These are phyloP conservation scores for Hiodon alosoides DNA, from an alignment of 2,113 vertebrate genomes.

Conservation along the genomic window DNA sequence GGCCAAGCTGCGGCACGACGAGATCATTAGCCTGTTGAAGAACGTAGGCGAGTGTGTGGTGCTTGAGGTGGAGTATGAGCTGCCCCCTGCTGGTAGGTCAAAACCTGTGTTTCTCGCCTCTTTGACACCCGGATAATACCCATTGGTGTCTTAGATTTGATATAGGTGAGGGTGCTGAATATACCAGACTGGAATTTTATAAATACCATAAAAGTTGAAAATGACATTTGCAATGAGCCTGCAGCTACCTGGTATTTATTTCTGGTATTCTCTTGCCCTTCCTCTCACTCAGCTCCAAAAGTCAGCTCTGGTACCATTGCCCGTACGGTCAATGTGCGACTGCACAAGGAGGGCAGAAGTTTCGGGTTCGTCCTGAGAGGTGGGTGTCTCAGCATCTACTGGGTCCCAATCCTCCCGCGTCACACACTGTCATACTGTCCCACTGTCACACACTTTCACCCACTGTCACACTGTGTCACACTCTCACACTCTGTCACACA, in stretches of 20 bases:
- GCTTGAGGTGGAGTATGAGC: constrained; percentile 94
- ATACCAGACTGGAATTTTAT: too few species aligned
- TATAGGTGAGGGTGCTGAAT: too few species aligned
- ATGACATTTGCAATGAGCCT: too few species aligned
- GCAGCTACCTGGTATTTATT: neutral
- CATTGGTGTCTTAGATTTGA: neutral
- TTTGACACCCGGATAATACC: neutral
- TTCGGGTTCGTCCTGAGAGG: constrained; percentile 96
- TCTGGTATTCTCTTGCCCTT: constrained; percentile 25
- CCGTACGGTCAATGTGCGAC: constrained; percentile 86
- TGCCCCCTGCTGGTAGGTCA: constrained; percentile 78
- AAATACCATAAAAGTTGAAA: too few species aligned
- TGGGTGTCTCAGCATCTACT: constrained; percentile 36
- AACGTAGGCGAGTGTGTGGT: constrained; percentile 93
- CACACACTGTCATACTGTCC: too few species aligned
- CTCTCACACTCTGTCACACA: too few species aligned
- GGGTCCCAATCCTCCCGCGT: too few species aligned
- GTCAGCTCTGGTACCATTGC: constrained; percentile 73
- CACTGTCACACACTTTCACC: too few species aligned
- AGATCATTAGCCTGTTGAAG: constrained; percentile 93
- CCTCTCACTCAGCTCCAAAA: constrained; percentile 66
- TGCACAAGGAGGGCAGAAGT: constrained; percentile 93
- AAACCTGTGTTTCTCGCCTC: neutral
- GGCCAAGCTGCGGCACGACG: constrained; percentile 86
- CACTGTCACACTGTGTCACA: too few species aligned